Conservation (phyloP, 2,797 vertebrate species). For the Pangasius sanitwongsei region DNA sequence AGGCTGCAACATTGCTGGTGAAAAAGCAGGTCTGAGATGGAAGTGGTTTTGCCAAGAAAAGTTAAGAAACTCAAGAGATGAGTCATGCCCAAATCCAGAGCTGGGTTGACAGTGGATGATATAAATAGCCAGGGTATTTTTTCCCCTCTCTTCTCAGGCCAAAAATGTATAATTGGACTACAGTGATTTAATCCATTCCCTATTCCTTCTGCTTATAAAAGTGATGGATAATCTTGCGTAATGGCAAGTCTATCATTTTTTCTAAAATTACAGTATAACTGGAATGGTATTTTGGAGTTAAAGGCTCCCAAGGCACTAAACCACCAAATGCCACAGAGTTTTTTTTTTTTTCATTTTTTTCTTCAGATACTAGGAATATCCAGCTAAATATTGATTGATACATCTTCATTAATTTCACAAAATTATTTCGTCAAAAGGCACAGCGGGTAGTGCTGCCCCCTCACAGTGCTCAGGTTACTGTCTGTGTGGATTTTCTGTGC, state of each 20-base stretch:
- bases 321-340: neutral
- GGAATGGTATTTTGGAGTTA: neutral
- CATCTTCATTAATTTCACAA: neutral
- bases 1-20: neutral
- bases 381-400: neutral
- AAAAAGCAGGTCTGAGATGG: neutral
- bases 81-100: neutral
- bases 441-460: neutral
- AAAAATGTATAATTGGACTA: neutral
- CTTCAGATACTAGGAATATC: neutral
- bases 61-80: neutral
- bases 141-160: neutral
- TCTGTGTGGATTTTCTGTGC: neutral
- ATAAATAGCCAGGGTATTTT: neutral
- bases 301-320: neutral
- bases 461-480: neutral
- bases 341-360: neutral
- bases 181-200: neutral
- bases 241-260: neutral
- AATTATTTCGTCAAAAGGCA: neutral
- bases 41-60: conserved; percentile 1
- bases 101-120: neutral
- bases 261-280: neutral
- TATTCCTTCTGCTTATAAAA: neutral
- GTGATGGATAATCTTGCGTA: neutral